Evolutionary conservation across 2,797 vertebrate genomes (phyloP), one percentile per base, ranked within the genome.

Genomic region (Microctenopoma steveboyesi): DNA sequence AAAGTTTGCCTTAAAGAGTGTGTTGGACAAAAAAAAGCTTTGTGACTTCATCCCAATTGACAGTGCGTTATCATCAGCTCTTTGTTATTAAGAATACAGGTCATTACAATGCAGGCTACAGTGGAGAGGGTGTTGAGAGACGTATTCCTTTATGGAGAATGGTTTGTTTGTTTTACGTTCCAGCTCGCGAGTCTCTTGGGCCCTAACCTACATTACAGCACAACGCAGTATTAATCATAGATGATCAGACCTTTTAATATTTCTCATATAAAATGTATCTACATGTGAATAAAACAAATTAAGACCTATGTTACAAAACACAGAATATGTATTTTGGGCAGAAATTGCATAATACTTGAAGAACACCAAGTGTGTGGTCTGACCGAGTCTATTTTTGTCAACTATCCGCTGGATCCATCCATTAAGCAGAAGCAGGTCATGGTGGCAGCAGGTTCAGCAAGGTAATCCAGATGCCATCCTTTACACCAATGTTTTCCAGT

Each of bases 201-300:
- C 56, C 85, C 82, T 91, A 93, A 89, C 92, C 94, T 92, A 94
- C 86, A 93, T 94, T 92, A 88, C 83, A 82, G 64, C 74, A 89
- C 79, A 91, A 91, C 86, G 82, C 40, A 90, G 79, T 71, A 92
- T 94, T 93, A 92, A 93, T 93, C 92, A 92, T 93, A 91, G 83
- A 93, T 90, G 86, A 92, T 83, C 81, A 88, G 62, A 90, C 87
- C 89, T 93, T 90, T 92, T 89, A 90, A 90, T 91, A 88, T 76
- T 65, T 54, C 57, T 87, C 84, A 89, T 88, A 79, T 79, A 84
- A 91, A 84, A 91, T 90, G 62, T 30, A 85, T 69, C 27, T 71
- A 33, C 68, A 76, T 3, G 47, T 73, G 68, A 84, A 78, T 69
- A 64, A 89, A 92, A 84, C 68, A 81, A 79, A 79, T 66, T 1